Conservation (phyloP, 2,888 invertebrate species). For the Caradrina kadenii region DNA sequence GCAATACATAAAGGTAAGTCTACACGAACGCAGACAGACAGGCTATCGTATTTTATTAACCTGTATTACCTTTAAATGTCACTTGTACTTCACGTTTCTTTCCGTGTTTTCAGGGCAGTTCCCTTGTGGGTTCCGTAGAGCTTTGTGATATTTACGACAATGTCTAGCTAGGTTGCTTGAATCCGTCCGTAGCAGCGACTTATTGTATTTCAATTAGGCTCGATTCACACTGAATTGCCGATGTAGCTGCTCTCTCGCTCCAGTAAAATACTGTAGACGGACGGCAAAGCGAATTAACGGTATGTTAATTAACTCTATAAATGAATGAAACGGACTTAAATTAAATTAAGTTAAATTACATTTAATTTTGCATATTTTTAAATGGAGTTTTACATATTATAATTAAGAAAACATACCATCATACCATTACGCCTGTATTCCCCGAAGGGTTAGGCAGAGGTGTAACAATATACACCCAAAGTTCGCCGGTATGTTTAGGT, state of each 20-base stretch:
- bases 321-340: neutral
- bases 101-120: slow-evolving; percentile 21
- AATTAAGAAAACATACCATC: too few species aligned
- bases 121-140: slow-evolving; percentile 26
- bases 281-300: neutral
- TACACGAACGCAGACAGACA: slow-evolving; percentile 10
- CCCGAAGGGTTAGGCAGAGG: too few species aligned
- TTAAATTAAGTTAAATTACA: neutral
- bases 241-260: neutral
- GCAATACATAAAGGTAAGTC: slow-evolving; percentile 7
- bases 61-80: slow-evolving; percentile 16
- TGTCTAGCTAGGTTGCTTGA: slow-evolving; percentile 10
- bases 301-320: neutral
- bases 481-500: too few species aligned
- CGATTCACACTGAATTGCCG: slow-evolving; percentile 20
- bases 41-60: slow-evolving; percentile 19
- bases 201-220: slow-evolving; percentile 49
- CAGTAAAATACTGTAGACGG: neutral
- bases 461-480: too few species aligned
- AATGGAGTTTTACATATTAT: too few species aligned
- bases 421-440: too few species aligned
- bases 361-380: neutral
- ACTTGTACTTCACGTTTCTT: slow-evolving; percentile 19
- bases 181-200: slow-evolving; percentile 16
- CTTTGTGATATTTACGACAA: slow-evolving; percentile 21